These are phyloP conservation scores for Penaeus chinensis DNA, from an alignment of 1,140 invertebrate genomes.

Conservation along the genomic window DNA sequence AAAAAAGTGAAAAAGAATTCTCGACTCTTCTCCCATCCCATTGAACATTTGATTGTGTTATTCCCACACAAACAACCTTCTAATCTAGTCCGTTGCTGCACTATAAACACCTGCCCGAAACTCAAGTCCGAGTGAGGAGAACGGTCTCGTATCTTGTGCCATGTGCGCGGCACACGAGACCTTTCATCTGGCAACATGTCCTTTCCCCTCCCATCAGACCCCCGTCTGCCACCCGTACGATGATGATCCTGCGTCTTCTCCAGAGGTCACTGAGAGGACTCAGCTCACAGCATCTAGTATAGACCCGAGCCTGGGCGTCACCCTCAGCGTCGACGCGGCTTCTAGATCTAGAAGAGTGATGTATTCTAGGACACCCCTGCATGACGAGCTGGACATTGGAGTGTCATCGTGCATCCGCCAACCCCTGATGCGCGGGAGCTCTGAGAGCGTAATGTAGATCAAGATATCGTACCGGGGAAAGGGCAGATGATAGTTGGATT, in stretches of 20 bases:
- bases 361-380: slow-evolving; percentile 23
- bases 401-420: slow-evolving; percentile 10
- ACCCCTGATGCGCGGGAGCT: slow-evolving; percentile 20
- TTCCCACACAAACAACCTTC: no score
- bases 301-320: slow-evolving; percentile 14
- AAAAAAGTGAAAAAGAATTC: no score
- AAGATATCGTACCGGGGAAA: slow-evolving; percentile 17
- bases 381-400: slow-evolving; percentile 12
- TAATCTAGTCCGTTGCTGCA: no score
- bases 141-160: background rate
- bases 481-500: background rate
- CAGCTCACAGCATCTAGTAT: slow-evolving; percentile 36
- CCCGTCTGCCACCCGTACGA: slow-evolving; percentile 33
- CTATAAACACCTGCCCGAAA: no score
- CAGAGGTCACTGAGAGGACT: slow-evolving; percentile 36
- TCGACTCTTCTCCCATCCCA: no score
- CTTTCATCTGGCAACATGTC: background rate
- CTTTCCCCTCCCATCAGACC: slow-evolving; percentile 27
- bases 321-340: slow-evolving; percentile 20
- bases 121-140: no score
- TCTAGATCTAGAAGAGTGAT: slow-evolving; percentile 12
- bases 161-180: slow-evolving; percentile 21
- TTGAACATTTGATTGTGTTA: no score
- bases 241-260: slow-evolving; percentile 32
- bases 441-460: slow-evolving; percentile 24